Evolutionary conservation across 2,113 vertebrate genomes (phyloP), one percentile per base, ranked within the genome.

Genomic region (Sturnus vulgaris): DNA sequence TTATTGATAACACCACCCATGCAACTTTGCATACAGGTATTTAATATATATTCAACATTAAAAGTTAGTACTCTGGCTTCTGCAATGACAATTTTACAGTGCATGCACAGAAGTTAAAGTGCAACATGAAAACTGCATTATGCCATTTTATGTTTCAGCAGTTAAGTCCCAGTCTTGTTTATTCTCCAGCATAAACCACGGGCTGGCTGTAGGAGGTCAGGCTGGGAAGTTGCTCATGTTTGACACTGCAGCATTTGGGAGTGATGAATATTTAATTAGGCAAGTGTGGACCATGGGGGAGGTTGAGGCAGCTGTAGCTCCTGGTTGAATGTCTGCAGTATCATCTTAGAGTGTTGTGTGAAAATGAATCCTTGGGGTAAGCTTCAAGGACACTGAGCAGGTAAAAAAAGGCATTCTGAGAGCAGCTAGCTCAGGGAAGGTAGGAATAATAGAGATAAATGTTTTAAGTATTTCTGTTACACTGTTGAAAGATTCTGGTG

Each of bases 251-350:
- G 64, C 46, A 6, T 85, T 91, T 25, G 47, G 60, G 90, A 81
- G 83, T 95, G 93, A 96, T 97, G 92, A 97, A 98, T 98, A 96
- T 98, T 98, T 97, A 90, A 97, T 97, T 55, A 63, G 9, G 15
- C 78, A 40, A 42, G 68, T 94, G 81, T 87, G 82, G 86, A 42
- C 57, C 12, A 0, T 86, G 66, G 93, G 69, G 80, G 75, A 94
- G 88, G 33, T 68, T 50, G 92, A 77, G 88, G 87, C 87, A 78
- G 82, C 57, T 4, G 59, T 64, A 61, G 86, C 63, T 92, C 97
- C 81, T 77, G 30, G 25, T 77, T 96, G 88, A 87, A 46, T 50
- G 28, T 92, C 79, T 82, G 52, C 77, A 18, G 75, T 52, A 76
- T 91, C 82, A 61, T 88, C 46, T 82, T 56, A 63, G 77, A 81